These are phyloP conservation scores for Excalfactoria chinensis DNA, from an alignment of 2,113 vertebrate species.

Conservation along the genomic window DNA sequence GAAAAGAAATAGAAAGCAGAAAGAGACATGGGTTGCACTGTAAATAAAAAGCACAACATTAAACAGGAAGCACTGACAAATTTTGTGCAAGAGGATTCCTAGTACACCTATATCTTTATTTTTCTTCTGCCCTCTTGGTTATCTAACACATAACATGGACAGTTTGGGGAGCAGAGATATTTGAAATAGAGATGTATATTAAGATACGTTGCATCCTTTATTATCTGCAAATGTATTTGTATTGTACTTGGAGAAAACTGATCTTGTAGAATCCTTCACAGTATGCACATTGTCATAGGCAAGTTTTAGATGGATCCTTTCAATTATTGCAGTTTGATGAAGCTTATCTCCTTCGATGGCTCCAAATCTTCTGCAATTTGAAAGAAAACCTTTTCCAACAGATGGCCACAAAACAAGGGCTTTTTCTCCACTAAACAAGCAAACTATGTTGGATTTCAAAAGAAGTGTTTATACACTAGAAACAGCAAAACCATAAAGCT, in stretches of 20 bases:
- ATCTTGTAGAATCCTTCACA: background rate
- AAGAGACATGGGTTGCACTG: background rate
- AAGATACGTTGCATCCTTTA: background rate
- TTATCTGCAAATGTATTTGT: background rate
- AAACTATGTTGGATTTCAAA: background rate
- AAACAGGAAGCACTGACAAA: background rate
- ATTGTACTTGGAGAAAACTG: background rate
- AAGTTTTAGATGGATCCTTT: background rate
- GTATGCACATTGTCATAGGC: background rate
- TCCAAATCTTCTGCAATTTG: background rate
- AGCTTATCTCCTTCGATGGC: background rate
- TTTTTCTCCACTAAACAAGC: background rate
- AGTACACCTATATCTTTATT: too few relatives aligned
- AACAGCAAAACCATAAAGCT: constrained; percentile 29
- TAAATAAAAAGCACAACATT: background rate
- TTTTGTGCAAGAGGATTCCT: background rate
- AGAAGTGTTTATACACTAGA: background rate
- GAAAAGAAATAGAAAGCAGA: background rate
- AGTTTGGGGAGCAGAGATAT: background rate
- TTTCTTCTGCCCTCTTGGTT: background rate
- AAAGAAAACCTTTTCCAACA: background rate
- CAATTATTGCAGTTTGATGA: background rate
- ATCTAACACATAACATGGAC: background rate
- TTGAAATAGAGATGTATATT: background rate
- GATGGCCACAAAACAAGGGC: background rate